A percentile compares a stretch with the other conserved stretches of the same genome.
Conservation (phyloP, 2,797 vertebrate species). For the Crypturellus tataupa region DNA sequence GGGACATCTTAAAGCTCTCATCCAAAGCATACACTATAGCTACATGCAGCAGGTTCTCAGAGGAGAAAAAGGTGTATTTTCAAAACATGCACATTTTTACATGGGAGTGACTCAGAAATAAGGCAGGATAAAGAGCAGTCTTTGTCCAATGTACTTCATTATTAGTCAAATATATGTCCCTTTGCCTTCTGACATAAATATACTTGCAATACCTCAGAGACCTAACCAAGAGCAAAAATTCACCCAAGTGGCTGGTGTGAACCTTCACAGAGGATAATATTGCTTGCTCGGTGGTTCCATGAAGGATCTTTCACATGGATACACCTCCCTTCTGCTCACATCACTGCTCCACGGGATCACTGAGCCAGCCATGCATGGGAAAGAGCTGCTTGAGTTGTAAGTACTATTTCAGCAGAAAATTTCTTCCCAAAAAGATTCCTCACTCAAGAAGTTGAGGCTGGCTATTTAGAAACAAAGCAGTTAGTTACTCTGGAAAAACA, state of each 20-base stretch:
- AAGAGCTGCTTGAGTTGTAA: constrained; percentile 51
- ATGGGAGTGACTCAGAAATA: background rate
- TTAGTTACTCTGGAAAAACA: constrained; percentile 38
- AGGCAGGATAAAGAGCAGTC: constrained; percentile 13
- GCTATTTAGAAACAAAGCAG: constrained; percentile 39
- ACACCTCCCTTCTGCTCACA: constrained; percentile 54
- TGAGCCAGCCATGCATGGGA: constrained; percentile 56
- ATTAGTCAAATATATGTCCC: background rate
- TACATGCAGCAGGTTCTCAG: background rate
- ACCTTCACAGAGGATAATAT: constrained; percentile 30
- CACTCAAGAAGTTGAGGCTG: background rate
- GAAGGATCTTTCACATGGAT: constrained; percentile 47
- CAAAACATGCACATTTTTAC: background rate
- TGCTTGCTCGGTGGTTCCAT: constrained; percentile 16
- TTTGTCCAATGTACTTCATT: background rate
- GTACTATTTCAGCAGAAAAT: constrained; percentile 60
- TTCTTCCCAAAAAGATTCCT: constrained; percentile 33
- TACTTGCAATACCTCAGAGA: background rate
- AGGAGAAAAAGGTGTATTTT: background rate
- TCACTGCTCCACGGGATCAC: constrained; percentile 54
- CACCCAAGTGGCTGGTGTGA: background rate
- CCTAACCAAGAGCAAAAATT: background rate
- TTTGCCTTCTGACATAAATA: background rate
- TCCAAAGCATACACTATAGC: background rate
- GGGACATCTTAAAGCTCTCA: background rate